A percentile compares a stretch with the other conserved stretches of the same genome.
Evolutionary conservation across 2,888 invertebrate genomes (phyloP).

Genomic region (Aelia acuminata): DNA sequence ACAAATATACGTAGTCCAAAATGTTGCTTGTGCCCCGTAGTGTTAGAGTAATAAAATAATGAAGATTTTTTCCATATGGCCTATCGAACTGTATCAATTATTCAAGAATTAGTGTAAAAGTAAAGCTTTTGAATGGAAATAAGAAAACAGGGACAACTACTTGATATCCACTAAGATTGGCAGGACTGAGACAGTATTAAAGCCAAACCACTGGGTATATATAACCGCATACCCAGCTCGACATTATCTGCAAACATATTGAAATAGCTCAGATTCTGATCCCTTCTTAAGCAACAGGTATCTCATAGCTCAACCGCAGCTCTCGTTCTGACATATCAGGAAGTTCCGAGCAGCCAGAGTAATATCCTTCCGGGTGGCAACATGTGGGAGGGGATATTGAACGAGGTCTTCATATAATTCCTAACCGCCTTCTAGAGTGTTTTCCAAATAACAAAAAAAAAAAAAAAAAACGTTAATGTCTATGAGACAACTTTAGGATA

Average conservation of each 20-base stretch:
- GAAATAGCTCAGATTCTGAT: constrained; percentile 4
- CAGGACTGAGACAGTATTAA: neutral
- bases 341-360: neutral
- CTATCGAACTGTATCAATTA: no score
- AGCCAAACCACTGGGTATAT: neutral
- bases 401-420: neutral
- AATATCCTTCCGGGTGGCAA: neutral
- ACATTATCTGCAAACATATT: neutral
- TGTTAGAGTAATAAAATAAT: no score
- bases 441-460: neutral
- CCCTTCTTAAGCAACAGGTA: neutral
- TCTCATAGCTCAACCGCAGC: neutral
- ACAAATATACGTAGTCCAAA: no score
- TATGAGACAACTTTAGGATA: neutral
- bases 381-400: neutral
- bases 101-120: no score
- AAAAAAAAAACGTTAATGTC: neutral
- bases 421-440: neutral
- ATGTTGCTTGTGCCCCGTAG: no score
- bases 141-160: no score
- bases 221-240: neutral
- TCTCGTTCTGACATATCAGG: neutral
- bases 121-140: no score
- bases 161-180: neutral
- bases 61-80: no score